Conservation (phyloP, 1,140 invertebrate species). For the Polyergus mexicanus region DNA sequence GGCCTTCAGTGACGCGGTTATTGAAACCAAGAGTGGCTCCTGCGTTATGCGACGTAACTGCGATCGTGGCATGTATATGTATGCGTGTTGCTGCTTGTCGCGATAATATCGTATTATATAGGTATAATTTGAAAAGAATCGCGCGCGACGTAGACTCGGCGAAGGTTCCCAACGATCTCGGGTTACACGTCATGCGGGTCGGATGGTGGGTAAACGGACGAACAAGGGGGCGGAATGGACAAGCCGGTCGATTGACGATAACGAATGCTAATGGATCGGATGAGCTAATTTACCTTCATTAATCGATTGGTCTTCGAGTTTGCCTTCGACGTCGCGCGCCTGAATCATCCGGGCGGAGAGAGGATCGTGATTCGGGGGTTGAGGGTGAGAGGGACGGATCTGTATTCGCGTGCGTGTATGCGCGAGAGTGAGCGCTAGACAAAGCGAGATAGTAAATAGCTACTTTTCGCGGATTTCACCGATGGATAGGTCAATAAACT, state of each 20-base stretch:
- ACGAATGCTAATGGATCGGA: conserved; percentile 84
- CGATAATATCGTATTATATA: conserved; percentile 60
- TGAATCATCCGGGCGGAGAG: conserved; percentile 41
- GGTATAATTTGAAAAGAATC: conserved; percentile 71
- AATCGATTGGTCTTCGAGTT: conserved; percentile 81
- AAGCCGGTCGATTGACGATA: conserved; percentile 81
- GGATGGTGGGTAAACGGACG: conserved; percentile 67
- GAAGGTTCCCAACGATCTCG: conserved; percentile 80
- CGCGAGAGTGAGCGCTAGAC: background rate
- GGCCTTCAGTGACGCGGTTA: conserved; percentile 35
- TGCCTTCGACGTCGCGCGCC: conserved; percentile 69
- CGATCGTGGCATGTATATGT: conserved; percentile 17
- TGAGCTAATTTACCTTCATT: conserved; percentile 84
- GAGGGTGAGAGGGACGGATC: background rate
- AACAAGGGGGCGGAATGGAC: conserved; percentile 69
- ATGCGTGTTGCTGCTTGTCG: background rate
- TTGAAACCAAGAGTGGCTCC: conserved; percentile 56
- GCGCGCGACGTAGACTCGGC: conserved; percentile 33
- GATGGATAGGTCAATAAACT: conserved; percentile 80
- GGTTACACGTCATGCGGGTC: conserved; percentile 81
- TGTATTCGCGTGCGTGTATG: no score
- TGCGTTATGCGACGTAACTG: conserved; percentile 54
- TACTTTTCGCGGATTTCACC: conserved; percentile 69
- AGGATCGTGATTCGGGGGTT: conserved; percentile 25
- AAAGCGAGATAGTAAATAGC: conserved; percentile 32